phyloP scores from a whole-genome alignment of 2,888 invertebrate genomes.

The Metopia argyrocephala region DNA sequence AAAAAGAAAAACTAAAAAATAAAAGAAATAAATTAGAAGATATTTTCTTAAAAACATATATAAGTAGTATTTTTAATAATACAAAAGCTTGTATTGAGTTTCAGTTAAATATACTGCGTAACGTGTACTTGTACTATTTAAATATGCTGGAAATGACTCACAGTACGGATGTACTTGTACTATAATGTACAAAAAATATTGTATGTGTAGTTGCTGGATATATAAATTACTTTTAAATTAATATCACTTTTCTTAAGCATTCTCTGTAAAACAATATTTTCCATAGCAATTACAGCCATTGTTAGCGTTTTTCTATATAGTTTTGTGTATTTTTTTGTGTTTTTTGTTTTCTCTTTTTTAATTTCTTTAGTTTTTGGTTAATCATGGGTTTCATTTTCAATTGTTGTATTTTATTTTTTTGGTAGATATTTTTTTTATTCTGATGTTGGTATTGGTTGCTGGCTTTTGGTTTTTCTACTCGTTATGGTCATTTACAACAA shows the following conservation, averaged over 20 bases:
- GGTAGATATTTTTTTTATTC: constrained; percentile 25
- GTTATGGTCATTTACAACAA: constrained; percentile 3
- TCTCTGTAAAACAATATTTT: background rate
- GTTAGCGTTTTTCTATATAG: background rate
- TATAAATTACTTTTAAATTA: background rate
- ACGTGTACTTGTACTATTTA: background rate
- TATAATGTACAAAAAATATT: too few relatives aligned
- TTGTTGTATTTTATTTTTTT: background rate
- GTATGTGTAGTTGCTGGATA: too few relatives aligned
- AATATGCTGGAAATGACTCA: constrained; percentile 7
- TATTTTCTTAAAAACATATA: background rate
- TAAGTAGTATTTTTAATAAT: too few relatives aligned
- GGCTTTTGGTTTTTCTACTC: constrained; percentile 18
- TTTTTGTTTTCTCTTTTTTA: background rate
- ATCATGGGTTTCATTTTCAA: constrained; percentile 45
- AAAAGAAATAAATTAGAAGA: background rate
- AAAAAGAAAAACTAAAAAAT: background rate
- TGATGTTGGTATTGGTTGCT: background rate
- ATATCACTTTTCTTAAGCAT: background rate
- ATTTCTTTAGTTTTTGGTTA: constrained; percentile 37
- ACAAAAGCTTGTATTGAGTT: too few relatives aligned
- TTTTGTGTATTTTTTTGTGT: constrained; percentile 7
- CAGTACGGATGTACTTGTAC: too few relatives aligned
- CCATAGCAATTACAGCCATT: background rate
- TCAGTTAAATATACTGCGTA: too few relatives aligned